Base-by-base conservation (phyloP, 2,888 invertebrate species). In the Melieria picta region DNA sequence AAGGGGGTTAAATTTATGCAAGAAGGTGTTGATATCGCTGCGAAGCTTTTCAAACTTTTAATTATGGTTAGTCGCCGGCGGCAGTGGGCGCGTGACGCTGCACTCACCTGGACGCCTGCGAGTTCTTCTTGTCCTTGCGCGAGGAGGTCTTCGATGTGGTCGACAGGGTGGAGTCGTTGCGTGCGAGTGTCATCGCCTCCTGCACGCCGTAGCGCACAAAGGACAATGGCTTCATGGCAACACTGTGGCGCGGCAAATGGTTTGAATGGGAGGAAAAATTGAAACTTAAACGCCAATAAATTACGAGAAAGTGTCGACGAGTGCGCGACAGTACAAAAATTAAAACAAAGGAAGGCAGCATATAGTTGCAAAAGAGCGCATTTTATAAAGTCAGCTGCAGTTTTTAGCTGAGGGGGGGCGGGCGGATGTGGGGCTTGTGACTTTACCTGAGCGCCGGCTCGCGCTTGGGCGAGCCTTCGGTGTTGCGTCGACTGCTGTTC, bases 161-260 rank as follows among this genome's bases (percentile, higher is more conserved):
- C 66, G 92, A 91, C 69, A 92, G 89, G 78, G 91, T 91, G 83
- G 87, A 87, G 80, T 87, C 87, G 81, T 87, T 86, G 81, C 87
- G 84, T 80, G 87, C 84, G 79, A 87, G 80, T 77, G 86, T 83
- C 81, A 87, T 83, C 76, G 87, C 87, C 80, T 85, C 87, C 79
- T 87, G 86, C 64, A 86, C 85, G 48, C 87, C 87, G 61, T 84
- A 86, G 48, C 86, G 84, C 58, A 87, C 85, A 77, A 86, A 84
- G 71, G 87, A 85, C 79, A 87, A 80, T 64, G 87, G 87, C 84
- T 95, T 95, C 87, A 94, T 94, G 77, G 90, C 89, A 77, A 90
- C 89, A 81, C 89, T 88, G 76, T 45, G 65, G 3, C 30, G 30
- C 30, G 30, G 30, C 2, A 30, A 1, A 30, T 30, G 30, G 30